Evolutionary conservation across 1,140 invertebrate genomes (phyloP), one percentile per base, ranked within the genome.

Genomic region (Pteromalus puparum): DNA sequence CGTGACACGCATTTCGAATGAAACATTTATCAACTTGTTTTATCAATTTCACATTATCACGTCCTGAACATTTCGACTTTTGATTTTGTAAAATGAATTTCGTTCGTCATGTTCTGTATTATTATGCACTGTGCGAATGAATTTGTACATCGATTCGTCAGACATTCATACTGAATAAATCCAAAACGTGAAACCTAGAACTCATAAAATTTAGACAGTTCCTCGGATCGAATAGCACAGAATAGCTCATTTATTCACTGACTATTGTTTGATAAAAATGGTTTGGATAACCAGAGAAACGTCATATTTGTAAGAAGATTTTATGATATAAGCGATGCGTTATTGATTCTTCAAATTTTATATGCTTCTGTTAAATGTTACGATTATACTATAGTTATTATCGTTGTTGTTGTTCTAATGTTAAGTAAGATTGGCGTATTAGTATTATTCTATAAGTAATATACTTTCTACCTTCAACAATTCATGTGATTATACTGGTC

Each of bases 331-430:
- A 85, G 87, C 83, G 84, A 87, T 89, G 81, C 82, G 89, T 90
- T 91, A 91, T 85, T 80, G 76, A 89, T 87, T 88, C 88, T 90
- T 88, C 88, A 91, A 83, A 91, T 91, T 91, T 91, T 91, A 91
- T 91, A 91, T 86, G 87, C 83, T 91, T 91, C 77, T 86, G 90
- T 91, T 91, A 85, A 88, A 87, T 91, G 88, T 89, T 88, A 85
- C 78, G 86, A 21, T 87, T 68, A 86, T 85, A 34, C 30, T 85
- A 87, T 89, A 87, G 81, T 90, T 89, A 86, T 78, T 77, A 84
- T 81, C 42, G 83, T 81, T 84, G 83, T 84, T 84, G 72, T 81
- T 81, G 28, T 24, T 85, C 72, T 28, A 13, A 85, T 48, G 65
- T 68, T 75, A 48, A 24, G 38, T 81, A 26, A 81, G n/a, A 75